A percentile compares a stretch with the other conserved stretches of the same genome.
Evolutionary conservation across 2,888 invertebrate species (phyloP).

Genomic region (Bursaphelenchus okinawaensis): DNA sequence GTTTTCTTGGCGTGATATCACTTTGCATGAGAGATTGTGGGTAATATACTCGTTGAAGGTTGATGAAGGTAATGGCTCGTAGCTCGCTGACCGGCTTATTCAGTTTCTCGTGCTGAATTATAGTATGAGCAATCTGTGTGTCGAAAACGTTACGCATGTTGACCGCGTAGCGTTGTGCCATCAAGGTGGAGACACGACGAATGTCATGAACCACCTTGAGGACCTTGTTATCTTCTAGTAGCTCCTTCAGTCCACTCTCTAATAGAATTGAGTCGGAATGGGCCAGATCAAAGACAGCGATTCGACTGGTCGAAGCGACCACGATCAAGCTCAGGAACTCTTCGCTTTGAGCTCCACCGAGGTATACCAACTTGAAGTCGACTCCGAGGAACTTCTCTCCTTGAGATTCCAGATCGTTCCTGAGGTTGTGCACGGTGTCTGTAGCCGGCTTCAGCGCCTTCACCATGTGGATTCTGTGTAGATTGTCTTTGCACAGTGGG

Average conservation of each 20-base stretch:
- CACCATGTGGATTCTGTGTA: conserved; percentile 45
- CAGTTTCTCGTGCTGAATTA: conserved; percentile 80
- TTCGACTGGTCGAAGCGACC: conserved; percentile 70
- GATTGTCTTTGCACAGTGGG: conserved; percentile 46
- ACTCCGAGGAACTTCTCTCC: conserved; percentile 67
- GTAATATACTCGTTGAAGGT: conserved; percentile 63
- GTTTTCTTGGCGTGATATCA: conserved; percentile 78
- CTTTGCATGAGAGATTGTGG: conserved; percentile 74
- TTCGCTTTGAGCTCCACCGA: conserved; percentile 67
- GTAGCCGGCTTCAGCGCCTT: conserved; percentile 50
- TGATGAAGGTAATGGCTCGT: conserved; percentile 83
- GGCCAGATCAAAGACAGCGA: conserved; percentile 54
- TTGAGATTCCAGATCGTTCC: conserved; percentile 39
- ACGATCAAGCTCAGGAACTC: conserved; percentile 77
- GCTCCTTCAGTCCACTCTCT: conserved; percentile 50
- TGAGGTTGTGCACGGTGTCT: conserved; percentile 42
- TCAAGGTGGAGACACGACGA: conserved; percentile 39
- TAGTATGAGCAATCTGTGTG: conserved; percentile 74
- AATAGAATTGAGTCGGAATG: conserved; percentile 49
- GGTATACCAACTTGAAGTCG: conserved; percentile 86
- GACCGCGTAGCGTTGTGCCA: conserved; percentile 51
- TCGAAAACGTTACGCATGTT: conserved; percentile 53
- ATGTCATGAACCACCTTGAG: conserved; percentile 55
- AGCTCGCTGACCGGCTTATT: conserved; percentile 87
- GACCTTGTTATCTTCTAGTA: conserved; percentile 46